Base-by-base conservation (phyloP, 2,113 vertebrate genomes). In the Alaudala cheleensis region DNA sequence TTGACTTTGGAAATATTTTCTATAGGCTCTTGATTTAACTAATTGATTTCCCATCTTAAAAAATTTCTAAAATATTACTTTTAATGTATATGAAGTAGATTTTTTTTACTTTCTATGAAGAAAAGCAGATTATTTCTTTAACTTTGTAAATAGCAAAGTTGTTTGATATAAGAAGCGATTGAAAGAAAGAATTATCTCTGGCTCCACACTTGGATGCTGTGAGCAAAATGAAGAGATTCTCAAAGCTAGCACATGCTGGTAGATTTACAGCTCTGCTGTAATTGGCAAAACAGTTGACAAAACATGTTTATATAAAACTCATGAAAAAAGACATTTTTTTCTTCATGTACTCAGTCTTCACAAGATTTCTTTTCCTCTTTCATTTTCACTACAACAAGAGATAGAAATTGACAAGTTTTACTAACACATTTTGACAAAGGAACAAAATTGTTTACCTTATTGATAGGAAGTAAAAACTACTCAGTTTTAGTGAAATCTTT, bases 201-300 rank as follows among this genome's bases (percentile, higher is more conserved):
- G 10, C 25, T 93, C 44, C 44, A 70, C 66, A 73, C 29, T 85
- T 93, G 47, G 81, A 66, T 91, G 54, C 39, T 95, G 87, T 73
- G 60, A 95, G 29, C 33, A 83, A 94, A 94, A 50, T 78, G 16
- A 93, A 92, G 88, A 70, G 8, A 94, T 58, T 90, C 73, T 91
- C 33, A 88, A 91, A 90, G 53, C 17, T 69, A 58, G 79, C 85
- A 93, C 47, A 77, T 66, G 79, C 57, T 94, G 54, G 50, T 96
- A 88, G 54, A 88, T 86, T 96, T 88, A 73, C 71, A 94, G 34
- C 33, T 93, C 45, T 77, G 23, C 62, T 80, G 28, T 88, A 95
- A 94, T 78, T 89, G 93, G 67, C 12, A 58, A 92, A 96, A 76
- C 40, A 62, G 62, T 93, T 90, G 85, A 73, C 24, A 92, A 79